Evolutionary conservation across 2,888 invertebrate species (phyloP).

Genomic region (Tenodera sinensis): DNA sequence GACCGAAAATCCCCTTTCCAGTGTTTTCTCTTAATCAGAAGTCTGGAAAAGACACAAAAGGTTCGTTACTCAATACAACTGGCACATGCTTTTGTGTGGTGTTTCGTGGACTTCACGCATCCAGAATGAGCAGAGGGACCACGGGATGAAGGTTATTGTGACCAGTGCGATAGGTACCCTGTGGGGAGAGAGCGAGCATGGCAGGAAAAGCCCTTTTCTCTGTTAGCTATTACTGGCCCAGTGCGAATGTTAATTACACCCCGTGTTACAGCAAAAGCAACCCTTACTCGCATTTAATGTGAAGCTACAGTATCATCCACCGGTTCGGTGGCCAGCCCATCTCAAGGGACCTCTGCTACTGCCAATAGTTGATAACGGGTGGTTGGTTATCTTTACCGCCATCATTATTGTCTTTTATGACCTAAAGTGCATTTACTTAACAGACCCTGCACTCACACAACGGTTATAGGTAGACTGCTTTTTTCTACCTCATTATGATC

Average conservation of each 20-base stretch:
- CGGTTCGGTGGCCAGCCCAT: background rate
- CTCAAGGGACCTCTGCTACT: background rate
- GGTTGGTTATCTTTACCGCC: background rate
- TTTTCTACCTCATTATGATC: too few species aligned
- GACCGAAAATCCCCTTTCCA: background rate
- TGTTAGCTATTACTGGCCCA: background rate
- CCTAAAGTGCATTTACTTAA: background rate
- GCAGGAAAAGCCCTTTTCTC: background rate
- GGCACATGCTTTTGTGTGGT: background rate
- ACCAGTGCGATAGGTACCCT: background rate
- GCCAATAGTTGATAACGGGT: background rate
- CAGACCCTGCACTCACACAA: background rate
- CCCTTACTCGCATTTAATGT: background rate
- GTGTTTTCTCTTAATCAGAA: background rate
- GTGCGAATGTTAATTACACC: background rate
- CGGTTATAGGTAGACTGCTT: too few species aligned
- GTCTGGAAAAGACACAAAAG: background rate
- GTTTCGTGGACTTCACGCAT: background rate
- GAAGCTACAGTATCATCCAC: background rate
- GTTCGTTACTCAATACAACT: background rate
- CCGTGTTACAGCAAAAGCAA: background rate
- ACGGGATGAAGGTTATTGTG: background rate
- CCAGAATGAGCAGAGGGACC: background rate
- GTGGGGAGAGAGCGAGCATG: background rate
- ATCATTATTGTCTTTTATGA: background rate